phyloP scores from a whole-genome alignment of 2,797 vertebrate genomes.

The Hypotaenidia okinawae region DNA sequence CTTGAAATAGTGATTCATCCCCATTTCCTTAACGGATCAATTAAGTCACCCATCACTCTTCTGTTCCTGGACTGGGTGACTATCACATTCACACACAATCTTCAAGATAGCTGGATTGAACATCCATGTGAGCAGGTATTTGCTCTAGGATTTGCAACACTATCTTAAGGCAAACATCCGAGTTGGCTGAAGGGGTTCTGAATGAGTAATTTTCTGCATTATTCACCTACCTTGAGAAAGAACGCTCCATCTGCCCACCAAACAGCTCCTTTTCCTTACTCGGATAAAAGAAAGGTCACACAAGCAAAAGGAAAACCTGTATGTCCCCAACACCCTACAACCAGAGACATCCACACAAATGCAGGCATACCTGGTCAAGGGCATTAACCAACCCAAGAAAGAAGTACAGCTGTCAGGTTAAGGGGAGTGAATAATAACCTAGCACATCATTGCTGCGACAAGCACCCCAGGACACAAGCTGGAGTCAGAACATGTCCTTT shows the following conservation, averaged over 20 bases:
- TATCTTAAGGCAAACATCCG: conserved; percentile 49
- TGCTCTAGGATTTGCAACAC: conserved; percentile 51
- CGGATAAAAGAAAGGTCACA: neutral
- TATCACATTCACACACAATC: neutral
- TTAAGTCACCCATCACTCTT: neutral
- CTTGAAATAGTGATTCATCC: neutral
- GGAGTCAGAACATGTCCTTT: conserved; percentile 49
- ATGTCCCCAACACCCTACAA: neutral
- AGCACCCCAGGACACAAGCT: conserved; percentile 55
- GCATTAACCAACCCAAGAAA: conserved; percentile 15
- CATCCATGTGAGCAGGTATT: conserved; percentile 20
- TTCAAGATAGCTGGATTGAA: neutral
- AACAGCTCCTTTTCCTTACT: neutral
- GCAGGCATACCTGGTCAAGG: conserved; percentile 38
- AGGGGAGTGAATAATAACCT: conserved; percentile 51
- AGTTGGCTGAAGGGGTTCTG: conserved; percentile 42
- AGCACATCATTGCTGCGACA: conserved; percentile 60
- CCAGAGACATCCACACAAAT: neutral
- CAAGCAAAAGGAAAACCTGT: neutral
- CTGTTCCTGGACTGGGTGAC: neutral
- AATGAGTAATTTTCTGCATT: conserved; percentile 45
- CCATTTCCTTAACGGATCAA: neutral
- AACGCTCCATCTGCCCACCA: conserved; percentile 30
- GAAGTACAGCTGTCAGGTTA: conserved; percentile 66
- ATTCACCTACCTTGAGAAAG: conserved; percentile 52